Evolutionary conservation across 1,140 invertebrate species (phyloP).

Genomic region (Drosophila elegans): DNA sequence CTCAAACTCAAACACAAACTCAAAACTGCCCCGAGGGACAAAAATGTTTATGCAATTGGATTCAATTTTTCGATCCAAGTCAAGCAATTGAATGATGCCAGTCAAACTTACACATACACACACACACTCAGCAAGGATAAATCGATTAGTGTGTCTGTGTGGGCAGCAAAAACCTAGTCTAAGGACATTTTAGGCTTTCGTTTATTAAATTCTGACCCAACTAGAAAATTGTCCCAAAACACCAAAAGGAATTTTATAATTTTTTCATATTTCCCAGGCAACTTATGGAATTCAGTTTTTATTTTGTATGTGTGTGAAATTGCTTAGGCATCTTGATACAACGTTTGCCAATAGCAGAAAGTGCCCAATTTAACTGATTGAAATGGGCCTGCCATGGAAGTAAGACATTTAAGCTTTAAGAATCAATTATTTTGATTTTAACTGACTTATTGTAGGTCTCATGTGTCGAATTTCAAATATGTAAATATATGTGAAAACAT

Average conservation of each 20-base stretch:
- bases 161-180: constrained; percentile 27
- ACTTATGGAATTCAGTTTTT: constrained; percentile 15
- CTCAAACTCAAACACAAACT: constrained; percentile 22
- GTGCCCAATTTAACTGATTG: constrained; percentile 10
- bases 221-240: constrained; percentile 7
- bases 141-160: constrained; percentile 24
- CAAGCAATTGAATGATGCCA: constrained; percentile 44
- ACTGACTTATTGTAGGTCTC: too few relatives aligned
- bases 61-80: constrained; percentile 59
- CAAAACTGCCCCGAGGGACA: constrained; percentile 36
- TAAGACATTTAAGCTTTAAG: not conserved
- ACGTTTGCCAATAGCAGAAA: constrained; percentile 11
- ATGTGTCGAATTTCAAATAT: too few relatives aligned
- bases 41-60: constrained; percentile 71
- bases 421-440: not conserved
- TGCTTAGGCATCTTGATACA: constrained; percentile 2
- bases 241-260: constrained; percentile 21
- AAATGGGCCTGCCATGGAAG: not conserved
- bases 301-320: constrained; percentile 27
- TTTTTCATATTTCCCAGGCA: constrained; percentile 29
- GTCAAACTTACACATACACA: constrained; percentile 11
- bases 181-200: constrained; percentile 55
- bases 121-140: constrained; percentile 27
- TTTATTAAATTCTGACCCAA: constrained; percentile 63
- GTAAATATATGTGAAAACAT: too few relatives aligned